Base-by-base conservation (phyloP, 2,888 invertebrate genomes). In the Leucophora obtusa region DNA sequence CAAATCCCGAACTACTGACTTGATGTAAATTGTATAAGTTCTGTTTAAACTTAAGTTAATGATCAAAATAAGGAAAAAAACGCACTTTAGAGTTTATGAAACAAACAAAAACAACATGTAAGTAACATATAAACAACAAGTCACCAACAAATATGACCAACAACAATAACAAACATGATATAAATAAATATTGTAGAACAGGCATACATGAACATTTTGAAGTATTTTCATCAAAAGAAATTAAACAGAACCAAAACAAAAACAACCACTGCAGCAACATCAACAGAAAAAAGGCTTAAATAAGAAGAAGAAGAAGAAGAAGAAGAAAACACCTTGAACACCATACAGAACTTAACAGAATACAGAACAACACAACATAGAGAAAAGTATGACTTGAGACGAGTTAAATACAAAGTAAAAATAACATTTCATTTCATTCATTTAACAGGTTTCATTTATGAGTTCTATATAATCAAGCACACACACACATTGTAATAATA, bases 401-500 rank as follows among this genome's bases (percentile, higher is more conserved):
- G 47, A 76, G 56, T 75, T 66, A 71, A 71, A 71, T 43, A n/a
- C 54, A 28, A 50, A 56, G 14, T 59, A 56, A 70, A 78, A 47
- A 87, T 86, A 89, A 89, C 89, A 89, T 89, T 89, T 89, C 87
- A 89, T 89, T 89, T 89, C 89, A 89, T 89, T 89, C 89, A 89
- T 89, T 89, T 89, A 89, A 89, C 89, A 89, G 89, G 89, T 89
- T 89, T 88, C 89, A 89, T 89, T 88, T 89, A 88, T 87, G 88
- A 87, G 84, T 79, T 81, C 72, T 69, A 72, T 35, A 75, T 75
- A 71, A 76, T 68, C 35, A 71, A 65, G 65, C 11, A 59, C 18
- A 72, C 50, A 47, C 35, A 2, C 68, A 56, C 15, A 58, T 33
- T 2, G 15, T 33, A 4, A 15, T 24, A 56, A 56, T 14, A 28